Evolutionary conservation across 1,140 invertebrate species (phyloP).

Genomic region (Aphaenogaster floridana): DNA sequence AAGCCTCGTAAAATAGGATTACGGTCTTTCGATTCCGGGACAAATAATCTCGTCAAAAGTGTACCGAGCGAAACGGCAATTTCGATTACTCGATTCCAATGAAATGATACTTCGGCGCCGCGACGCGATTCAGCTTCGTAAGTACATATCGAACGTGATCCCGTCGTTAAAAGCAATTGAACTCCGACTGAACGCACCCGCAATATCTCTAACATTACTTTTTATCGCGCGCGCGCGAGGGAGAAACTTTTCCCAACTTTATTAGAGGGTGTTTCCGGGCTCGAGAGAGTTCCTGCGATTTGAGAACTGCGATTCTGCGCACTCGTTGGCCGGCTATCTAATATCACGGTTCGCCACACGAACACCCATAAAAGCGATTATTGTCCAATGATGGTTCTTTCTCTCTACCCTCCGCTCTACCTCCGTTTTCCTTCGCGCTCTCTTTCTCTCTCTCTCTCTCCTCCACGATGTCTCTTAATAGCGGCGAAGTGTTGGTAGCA

Average conservation of each 20-base stretch:
- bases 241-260: slow-evolving; percentile 71
- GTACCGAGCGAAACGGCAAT: slow-evolving; percentile 37
- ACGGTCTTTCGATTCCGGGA: slow-evolving; percentile 12
- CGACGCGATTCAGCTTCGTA: slow-evolving; percentile 33
- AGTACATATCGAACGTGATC: slow-evolving; percentile 62
- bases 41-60: slow-evolving; percentile 27
- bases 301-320: slow-evolving; percentile 74
- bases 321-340: slow-evolving; percentile 76
- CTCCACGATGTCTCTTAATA: slow-evolving; percentile 71
- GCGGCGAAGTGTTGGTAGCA: slow-evolving; percentile 73
- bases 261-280: slow-evolving; percentile 62
- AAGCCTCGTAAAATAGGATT: neutral
- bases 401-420: slow-evolving; percentile 59
- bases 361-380: slow-evolving; percentile 84
- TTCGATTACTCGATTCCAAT: slow-evolving; percentile 34
- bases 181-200: slow-evolving; percentile 58
- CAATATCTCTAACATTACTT: slow-evolving; percentile 65
- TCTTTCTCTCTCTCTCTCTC: slow-evolving; percentile 19
- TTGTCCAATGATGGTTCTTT: slow-evolving; percentile 82
- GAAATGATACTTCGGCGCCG: slow-evolving; percentile 44
- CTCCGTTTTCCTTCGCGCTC: neutral
- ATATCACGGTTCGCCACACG: slow-evolving; percentile 81
- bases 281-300: slow-evolving; percentile 67
- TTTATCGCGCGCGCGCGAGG: slow-evolving; percentile 61
- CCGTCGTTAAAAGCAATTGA: slow-evolving; percentile 59